phyloP scores from a whole-genome alignment of 2,888 invertebrate species.

The Orgyia antiqua region DNA sequence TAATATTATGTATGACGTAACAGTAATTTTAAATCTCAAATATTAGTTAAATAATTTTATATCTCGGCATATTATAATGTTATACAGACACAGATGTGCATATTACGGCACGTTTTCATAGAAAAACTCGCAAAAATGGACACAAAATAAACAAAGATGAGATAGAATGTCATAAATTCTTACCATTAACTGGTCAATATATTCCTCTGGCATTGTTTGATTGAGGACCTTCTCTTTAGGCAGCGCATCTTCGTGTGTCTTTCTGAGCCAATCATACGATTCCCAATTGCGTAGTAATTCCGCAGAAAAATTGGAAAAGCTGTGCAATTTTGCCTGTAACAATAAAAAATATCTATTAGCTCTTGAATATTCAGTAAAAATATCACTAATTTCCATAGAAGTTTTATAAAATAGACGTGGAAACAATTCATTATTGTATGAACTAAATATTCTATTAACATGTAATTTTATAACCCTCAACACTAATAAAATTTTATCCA shows the following conservation, averaged over 20 bases:
- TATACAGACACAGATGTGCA: too few relatives aligned
- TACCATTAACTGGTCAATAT: conserved; percentile 51
- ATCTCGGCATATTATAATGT: too few relatives aligned
- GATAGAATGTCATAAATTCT: conserved; percentile 23
- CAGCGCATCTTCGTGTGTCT: conserved; percentile 39
- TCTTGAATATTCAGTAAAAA: not conserved
- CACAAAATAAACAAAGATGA: too few relatives aligned
- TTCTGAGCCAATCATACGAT: conserved; percentile 49
- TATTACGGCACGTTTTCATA: too few relatives aligned
- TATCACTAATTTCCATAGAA: not conserved
- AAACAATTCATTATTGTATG: too few relatives aligned
- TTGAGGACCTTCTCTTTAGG: conserved; percentile 49
- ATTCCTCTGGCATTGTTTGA: conserved; percentile 38
- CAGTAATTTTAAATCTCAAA: not conserved
- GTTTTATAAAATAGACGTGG: not conserved
- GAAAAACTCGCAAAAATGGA: too few relatives aligned
- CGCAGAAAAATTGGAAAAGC: conserved; percentile 39
- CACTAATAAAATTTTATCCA: too few relatives aligned
- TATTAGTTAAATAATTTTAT: conserved; percentile 11
- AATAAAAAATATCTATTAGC: conserved; percentile 24
- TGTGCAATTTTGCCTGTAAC: conserved; percentile 60
- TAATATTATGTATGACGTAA: not conserved
- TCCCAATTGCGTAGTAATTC: conserved; percentile 40
- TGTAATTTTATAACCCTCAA: too few relatives aligned
- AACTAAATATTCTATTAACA: too few relatives aligned